phyloP scores from a whole-genome alignment of 2,797 vertebrate genomes.

The Avahi laniger region DNA sequence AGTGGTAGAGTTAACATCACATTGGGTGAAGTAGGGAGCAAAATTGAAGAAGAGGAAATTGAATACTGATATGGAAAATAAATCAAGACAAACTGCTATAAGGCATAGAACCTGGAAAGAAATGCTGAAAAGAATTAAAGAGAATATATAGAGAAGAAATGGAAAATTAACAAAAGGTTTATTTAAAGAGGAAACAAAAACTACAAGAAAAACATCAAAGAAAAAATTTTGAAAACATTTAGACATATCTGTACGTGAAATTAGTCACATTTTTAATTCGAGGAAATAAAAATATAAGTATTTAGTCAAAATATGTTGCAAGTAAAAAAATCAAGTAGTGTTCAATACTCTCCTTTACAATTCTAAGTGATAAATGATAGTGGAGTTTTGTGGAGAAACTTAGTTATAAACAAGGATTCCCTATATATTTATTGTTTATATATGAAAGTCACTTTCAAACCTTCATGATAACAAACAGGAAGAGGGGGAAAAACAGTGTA shows the following conservation, averaged over 20 bases:
- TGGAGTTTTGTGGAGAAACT: not conserved
- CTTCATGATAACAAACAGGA: not conserved
- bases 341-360: not conserved
- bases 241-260: not conserved
- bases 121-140: not conserved
- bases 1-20: not conserved
- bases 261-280: not conserved
- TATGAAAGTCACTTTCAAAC: not conserved
- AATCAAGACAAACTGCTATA: not conserved
- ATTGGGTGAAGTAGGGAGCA: not conserved
- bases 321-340: not conserved
- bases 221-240: not conserved
- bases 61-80: not conserved
- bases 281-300: not conserved
- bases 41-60: not conserved
- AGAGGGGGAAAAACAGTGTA: not conserved
- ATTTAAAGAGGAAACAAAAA: not conserved
- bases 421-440: not conserved
- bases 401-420: not conserved
- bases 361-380: not conserved
- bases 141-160: not conserved
- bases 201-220: not conserved
- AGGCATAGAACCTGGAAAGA: not conserved
- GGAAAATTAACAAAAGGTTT: not conserved
- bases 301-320: not conserved